These are phyloP conservation scores for Diplazon laetatorius DNA, from an alignment of 2,888 invertebrate genomes.

Conservation along the genomic window DNA sequence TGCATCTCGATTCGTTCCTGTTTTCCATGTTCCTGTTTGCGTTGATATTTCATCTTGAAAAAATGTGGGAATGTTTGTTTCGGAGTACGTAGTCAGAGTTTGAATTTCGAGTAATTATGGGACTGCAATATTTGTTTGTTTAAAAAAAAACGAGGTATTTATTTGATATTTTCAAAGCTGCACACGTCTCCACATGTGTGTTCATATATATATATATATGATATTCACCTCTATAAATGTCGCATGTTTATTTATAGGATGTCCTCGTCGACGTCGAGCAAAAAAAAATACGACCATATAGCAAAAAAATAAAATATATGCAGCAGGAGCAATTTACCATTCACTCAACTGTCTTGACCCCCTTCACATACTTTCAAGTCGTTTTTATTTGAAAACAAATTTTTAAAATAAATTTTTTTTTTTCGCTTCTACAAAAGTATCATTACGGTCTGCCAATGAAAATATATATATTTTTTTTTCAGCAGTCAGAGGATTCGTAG, in stretches of 20 bases:
- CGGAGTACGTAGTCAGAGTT: too few relatives aligned
- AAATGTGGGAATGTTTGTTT: too few relatives aligned
- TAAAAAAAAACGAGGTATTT: too few relatives aligned
- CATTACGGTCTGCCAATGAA: conserved; percentile 8
- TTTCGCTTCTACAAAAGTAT: conserved; percentile 1
- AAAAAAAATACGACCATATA: neutral
- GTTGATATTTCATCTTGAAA: too few relatives aligned
- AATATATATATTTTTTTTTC: too few relatives aligned
- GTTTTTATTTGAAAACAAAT: neutral
- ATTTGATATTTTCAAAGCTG: neutral
- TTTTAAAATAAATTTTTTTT: neutral
- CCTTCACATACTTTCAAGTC: neutral
- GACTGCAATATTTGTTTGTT: too few relatives aligned
- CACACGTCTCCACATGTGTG: too few relatives aligned
- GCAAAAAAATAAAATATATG: neutral
- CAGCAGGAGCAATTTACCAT: conserved; percentile 2
- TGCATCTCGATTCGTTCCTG: conserved; percentile 4
- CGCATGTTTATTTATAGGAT: neutral
- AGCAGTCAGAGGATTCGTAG: conserved; percentile 10
- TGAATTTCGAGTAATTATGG: too few relatives aligned
- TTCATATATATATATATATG: neutral
- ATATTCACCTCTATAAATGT: neutral
- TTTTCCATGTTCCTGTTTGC: neutral
- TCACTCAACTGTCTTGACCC: conserved; percentile 12
- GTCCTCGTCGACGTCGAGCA: conserved; percentile 1